phyloP scores from a whole-genome alignment of 2,113 vertebrate genomes.

The Abramis brama region DNA sequence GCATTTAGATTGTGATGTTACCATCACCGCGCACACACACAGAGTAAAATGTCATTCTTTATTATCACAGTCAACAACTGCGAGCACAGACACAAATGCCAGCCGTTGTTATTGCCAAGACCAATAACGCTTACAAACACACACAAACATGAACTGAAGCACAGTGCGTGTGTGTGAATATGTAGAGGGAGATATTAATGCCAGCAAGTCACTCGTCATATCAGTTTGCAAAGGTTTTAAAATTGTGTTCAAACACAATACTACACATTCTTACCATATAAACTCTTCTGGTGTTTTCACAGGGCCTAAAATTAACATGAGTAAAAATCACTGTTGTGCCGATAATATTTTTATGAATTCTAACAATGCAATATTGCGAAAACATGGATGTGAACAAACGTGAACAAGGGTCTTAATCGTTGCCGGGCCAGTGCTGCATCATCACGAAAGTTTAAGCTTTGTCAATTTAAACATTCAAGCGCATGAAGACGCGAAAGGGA shows the following conservation, averaged over 20 bases:
- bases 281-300: neutral
- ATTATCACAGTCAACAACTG: constrained; percentile 47
- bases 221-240: neutral
- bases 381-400: too few relatives aligned
- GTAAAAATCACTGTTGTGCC: too few relatives aligned
- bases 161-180: constrained; percentile 48
- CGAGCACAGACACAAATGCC: constrained; percentile 48
- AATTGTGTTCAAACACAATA: neutral
- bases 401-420: too few relatives aligned
- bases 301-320: too few relatives aligned
- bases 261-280: neutral
- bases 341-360: too few relatives aligned
- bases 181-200: constrained; percentile 39
- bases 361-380: too few relatives aligned
- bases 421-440: too few relatives aligned
- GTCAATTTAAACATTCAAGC: too few relatives aligned
- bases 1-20: constrained; percentile 81
- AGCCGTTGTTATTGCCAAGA: constrained; percentile 47
- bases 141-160: constrained; percentile 13
- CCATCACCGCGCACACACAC: constrained; percentile 35
- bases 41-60: constrained; percentile 52
- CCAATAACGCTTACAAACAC: constrained; percentile 13
- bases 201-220: neutral
- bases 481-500: too few relatives aligned
- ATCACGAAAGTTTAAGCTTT: too few relatives aligned